Evolutionary conservation across 2,888 invertebrate genomes (phyloP).

Genomic region (Craniophora ligustri): DNA sequence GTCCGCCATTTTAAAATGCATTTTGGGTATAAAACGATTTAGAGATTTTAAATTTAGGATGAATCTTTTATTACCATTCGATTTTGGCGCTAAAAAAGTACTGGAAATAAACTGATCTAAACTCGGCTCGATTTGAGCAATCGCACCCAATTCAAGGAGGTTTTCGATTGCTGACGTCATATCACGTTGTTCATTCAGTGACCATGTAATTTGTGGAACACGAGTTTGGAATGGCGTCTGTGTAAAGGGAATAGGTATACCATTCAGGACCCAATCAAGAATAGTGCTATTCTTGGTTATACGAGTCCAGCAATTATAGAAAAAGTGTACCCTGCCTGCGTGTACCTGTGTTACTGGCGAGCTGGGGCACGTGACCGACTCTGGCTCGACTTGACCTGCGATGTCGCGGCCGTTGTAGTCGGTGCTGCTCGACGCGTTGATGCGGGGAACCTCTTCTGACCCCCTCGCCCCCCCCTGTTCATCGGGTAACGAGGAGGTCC

Average conservation of each 20-base stretch:
- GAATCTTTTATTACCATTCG: conserved; percentile 17
- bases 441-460: conserved; percentile 4
- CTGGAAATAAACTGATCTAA: conserved; percentile 23
- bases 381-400: neutral
- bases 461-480: conserved; percentile 20
- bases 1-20: conserved; percentile 45
- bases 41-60: conserved; percentile 28
- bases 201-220: conserved; percentile 1
- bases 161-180: conserved; percentile 4
- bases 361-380: conserved; percentile 1
- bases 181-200: neutral
- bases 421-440: conserved; percentile 2
- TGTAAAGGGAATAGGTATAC: conserved; percentile 6
- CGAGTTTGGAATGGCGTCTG: neutral
- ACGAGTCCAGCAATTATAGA: conserved; percentile 6
- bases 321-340: conserved; percentile 1
- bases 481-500: conserved; percentile 20
- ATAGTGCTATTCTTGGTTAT: conserved; percentile 2
- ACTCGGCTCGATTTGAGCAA: conserved; percentile 3
- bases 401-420: neutral
- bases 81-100: conserved; percentile 23
- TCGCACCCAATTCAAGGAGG: conserved; percentile 1
- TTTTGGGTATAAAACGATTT: conserved; percentile 24
- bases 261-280: conserved; percentile 2
- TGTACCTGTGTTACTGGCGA: conserved; percentile 8